A percentile compares a stretch with the other conserved stretches of the same genome.
These are phyloP conservation scores for Scelioninae gen. 1 DNA, from an alignment of 2,888 invertebrate genomes.

Conservation along the genomic window DNA sequence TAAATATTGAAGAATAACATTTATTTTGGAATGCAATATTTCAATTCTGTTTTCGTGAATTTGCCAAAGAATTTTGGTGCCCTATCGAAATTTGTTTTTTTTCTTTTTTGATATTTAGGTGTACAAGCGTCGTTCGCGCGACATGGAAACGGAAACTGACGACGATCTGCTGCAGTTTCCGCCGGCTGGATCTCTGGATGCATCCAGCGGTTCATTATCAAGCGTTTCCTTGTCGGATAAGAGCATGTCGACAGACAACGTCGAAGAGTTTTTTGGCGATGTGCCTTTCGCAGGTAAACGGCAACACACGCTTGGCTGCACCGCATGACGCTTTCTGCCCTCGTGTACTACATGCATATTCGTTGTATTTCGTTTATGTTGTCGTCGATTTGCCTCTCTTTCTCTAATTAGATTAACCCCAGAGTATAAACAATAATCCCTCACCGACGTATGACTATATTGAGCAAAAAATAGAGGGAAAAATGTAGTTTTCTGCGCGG, in stretches of 20 bases:
- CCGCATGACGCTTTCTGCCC: slow-evolving; percentile 84
- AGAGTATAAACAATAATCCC: slow-evolving; percentile 62
- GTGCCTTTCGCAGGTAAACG: slow-evolving; percentile 93
- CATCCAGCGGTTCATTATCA: slow-evolving; percentile 90
- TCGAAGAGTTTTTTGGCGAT: slow-evolving; percentile 94
- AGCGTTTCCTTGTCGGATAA: slow-evolving; percentile 89
- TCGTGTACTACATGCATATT: slow-evolving; percentile 82
- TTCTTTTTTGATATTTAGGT: slow-evolving; percentile 85
- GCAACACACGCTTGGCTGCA: slow-evolving; percentile 84
- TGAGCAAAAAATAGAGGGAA: slow-evolving; percentile 4
- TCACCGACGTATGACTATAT: slow-evolving; percentile 25
- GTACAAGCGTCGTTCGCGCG: slow-evolving; percentile 92
- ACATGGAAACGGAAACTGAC: slow-evolving; percentile 93
- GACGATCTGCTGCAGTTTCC: slow-evolving; percentile 86
- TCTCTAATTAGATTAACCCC: slow-evolving; percentile 70
- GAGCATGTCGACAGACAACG: slow-evolving; percentile 92
- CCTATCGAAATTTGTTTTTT: not conserved
- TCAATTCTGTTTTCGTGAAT: not conserved
- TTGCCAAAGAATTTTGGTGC: too few relatives aligned
- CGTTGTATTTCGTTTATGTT: slow-evolving; percentile 82
- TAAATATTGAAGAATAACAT: too few relatives aligned
- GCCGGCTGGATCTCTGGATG: slow-evolving; percentile 84
- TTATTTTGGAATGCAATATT: too few relatives aligned
- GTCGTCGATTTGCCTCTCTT: slow-evolving; percentile 76
- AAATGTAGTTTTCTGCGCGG: not conserved